Base-by-base conservation (phyloP, 2,797 vertebrate species). In the Gephyroberyx darwinii region DNA sequence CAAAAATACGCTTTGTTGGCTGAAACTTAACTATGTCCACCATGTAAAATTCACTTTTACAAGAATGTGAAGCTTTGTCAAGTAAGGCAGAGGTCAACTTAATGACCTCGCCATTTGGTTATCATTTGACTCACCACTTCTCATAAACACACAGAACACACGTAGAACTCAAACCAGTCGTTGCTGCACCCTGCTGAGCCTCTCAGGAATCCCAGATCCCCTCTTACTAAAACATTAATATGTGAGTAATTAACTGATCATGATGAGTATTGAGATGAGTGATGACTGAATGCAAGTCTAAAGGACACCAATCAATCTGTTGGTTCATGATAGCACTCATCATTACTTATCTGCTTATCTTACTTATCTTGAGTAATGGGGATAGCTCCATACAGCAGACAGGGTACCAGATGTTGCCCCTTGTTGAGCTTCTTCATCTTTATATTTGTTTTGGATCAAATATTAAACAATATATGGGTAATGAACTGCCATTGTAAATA, bases 31-130 rank as follows among this genome's bases (percentile, higher is more conserved):
- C 31, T 31, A 56, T 17, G 17, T 33, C 30, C 39, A 35, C n/a
- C 17, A 9, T 37, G 33, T 39, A 37, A 37, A 19, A 39, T 31
- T 58, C 56, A 20, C 10, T 58, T 58, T 20, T 58, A 58, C 35
- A 58, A 37, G 35, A n/a, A 17, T n/a, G 56, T 39, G 56, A 58
- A 37, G 56, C 56, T 19, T 37, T 10, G n/a, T 19, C 56, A 37
- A 37, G 35, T 35, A 58, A 58, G 69, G 70, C 68, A 65, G 71
- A 31, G 57, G 33, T 37, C 33, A 58, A 58, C 17, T 58, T 58
- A 39, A 8, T 39, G 56, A 8, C 39, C 10, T 58, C 3, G 16
- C 54, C 56, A 13, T 20, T 39, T 58, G 56, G 35, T 39, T 58
- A 58, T 20, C 35, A 37, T 37, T 58, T 37, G 17, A 58, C 35